These are phyloP conservation scores for Toxotes jaculatrix DNA, from an alignment of 2,113 vertebrate genomes.

Conservation along the genomic window DNA sequence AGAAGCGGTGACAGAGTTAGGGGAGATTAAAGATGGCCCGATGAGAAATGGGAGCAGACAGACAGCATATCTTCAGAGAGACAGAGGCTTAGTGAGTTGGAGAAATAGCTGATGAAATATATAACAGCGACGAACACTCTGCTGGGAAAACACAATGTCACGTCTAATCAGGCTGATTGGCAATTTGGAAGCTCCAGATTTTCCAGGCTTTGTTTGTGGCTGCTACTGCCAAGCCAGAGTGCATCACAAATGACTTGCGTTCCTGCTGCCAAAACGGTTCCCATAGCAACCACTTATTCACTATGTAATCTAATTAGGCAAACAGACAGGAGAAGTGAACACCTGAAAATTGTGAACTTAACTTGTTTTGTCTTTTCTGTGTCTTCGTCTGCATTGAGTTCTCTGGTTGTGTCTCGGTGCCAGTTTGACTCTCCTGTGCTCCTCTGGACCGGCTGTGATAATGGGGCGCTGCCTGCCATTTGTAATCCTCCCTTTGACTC, in stretches of 20 bases:
- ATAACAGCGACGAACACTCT: slow-evolving; percentile 60
- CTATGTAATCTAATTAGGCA: slow-evolving; percentile 51
- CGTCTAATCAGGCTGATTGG: slow-evolving; percentile 76
- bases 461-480: slow-evolving; percentile 56
- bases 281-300: slow-evolving; percentile 63
- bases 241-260: slow-evolving; percentile 57
- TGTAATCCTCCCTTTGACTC: slow-evolving; percentile 69
- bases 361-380: slow-evolving; percentile 26
- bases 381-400: slow-evolving; percentile 28
- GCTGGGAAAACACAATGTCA: slow-evolving; percentile 74
- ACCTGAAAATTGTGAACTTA: slow-evolving; percentile 54
- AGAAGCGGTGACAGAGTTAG: slow-evolving; percentile 57
- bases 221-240: slow-evolving; percentile 54
- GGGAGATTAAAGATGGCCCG: slow-evolving; percentile 52
- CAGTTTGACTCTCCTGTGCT: slow-evolving; percentile 63
- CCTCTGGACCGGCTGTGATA: slow-evolving; percentile 67
- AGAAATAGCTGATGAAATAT: slow-evolving; percentile 70
- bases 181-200: slow-evolving; percentile 77
- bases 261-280: slow-evolving; percentile 55
- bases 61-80: slow-evolving; percentile 61
- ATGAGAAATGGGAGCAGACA: slow-evolving; percentile 66
- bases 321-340: slow-evolving; percentile 42
- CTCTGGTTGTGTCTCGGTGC: slow-evolving; percentile 30
- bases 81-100: slow-evolving; percentile 50
- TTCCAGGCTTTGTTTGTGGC: slow-evolving; percentile 62